phyloP scores from a whole-genome alignment of 2,888 invertebrate genomes.

The Adelognathus sp. region DNA sequence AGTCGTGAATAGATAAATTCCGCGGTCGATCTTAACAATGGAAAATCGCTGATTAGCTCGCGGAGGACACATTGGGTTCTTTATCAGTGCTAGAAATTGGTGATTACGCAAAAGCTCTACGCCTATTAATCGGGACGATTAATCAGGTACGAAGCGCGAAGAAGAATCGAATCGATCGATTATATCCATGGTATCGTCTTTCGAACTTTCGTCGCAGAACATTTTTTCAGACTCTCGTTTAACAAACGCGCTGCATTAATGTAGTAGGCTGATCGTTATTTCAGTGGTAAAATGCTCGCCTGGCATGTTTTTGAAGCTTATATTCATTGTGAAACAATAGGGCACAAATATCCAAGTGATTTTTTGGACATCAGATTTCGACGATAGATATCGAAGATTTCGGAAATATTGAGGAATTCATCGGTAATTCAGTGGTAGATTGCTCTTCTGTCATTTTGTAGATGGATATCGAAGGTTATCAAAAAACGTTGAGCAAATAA shows the following conservation, averaged over 20 bases:
- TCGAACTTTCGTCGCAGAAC: no score
- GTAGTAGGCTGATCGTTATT: not conserved
- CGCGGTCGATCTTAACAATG: not conserved
- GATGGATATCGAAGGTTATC: no score
- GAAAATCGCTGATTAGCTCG: not conserved
- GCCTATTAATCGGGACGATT: not conserved
- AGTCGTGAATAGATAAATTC: not conserved
- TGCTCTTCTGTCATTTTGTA: no score
- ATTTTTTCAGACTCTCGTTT: no score
- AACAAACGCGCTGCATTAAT: no score
- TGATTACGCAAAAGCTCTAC: not conserved
- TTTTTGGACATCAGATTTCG: no score
- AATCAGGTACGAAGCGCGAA: not conserved
- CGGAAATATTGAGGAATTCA: not conserved
- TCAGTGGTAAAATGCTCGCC: no score
- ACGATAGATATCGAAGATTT: not conserved
- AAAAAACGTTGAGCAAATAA: no score
- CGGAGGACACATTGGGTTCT: not conserved
- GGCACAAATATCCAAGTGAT: no score
- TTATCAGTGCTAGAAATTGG: not conserved
- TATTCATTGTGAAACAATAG: no score
- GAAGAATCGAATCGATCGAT: not conserved
- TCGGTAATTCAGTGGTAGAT: conserved; percentile 5
- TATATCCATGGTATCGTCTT: no score
- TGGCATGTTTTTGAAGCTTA: no score